Base-by-base conservation (phyloP, 2,888 invertebrate genomes). In the Alloplasta piceator region DNA sequence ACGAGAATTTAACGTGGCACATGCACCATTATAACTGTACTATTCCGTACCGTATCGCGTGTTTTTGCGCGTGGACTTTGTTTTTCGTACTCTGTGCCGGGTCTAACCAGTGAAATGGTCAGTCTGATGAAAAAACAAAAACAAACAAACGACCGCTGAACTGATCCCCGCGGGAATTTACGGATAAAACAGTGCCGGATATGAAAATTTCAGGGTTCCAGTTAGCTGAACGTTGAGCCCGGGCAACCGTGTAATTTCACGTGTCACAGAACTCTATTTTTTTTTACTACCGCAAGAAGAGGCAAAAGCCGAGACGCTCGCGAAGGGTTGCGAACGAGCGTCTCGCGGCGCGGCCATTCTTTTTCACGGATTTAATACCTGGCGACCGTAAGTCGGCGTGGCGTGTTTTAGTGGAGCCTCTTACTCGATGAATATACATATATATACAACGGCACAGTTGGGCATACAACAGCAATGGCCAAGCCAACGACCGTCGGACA, bases 351-450 rank as follows among this genome's bases (percentile, higher is more conserved):
- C 79, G 83, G 84, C 85, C 84, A 86, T 87, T 88, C 85, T 86
- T 86, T 86, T 85, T 77, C 82, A 77, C 85, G 85, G 87, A 86
- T 86, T 86, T 87, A 86, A 87, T 87, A 87, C 86, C 87, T 84
- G 82, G 83, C 82, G 85, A 83, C 86, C 82, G 86, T 85, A 87
- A 85, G 86, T 85, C 86, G 82, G 84, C 78, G 81, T 41, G 55
- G 50, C 26, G 43, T 52, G 50, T 46, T 67, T 82, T 79, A 82
- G 71, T 52, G 26, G 75, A 61, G 72, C 50, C 48, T 66, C 41
- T 41, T 52, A 36, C 55, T 36, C 26, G 26, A 26, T 26, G 3
- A 26, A 26, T 26, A 26, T 26, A 26, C 3, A 26, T 26, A 26
- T 26, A 26, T 26, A 26, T 2, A 26, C 26, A 68, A 66, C 64